A percentile compares a stretch with the other conserved stretches of the same genome.
Conservation (phyloP, 2,888 invertebrate genomes). For the Reticulitermes lucifugus region DNA sequence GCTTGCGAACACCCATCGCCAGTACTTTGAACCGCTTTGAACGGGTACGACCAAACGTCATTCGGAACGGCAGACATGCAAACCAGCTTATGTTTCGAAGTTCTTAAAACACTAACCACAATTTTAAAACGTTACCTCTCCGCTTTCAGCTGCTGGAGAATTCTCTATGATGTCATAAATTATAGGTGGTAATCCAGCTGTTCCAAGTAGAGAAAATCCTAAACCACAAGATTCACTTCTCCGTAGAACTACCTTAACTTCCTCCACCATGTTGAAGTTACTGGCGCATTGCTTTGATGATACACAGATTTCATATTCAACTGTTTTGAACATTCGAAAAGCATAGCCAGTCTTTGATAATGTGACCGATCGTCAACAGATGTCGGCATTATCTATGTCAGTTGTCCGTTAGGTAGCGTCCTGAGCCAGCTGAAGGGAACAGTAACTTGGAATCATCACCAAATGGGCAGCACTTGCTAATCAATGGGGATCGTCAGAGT, state of each 20-base stretch:
- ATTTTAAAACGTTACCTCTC: slow-evolving; percentile 74
- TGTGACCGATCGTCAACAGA: slow-evolving; percentile 4
- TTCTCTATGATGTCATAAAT: slow-evolving; percentile 94
- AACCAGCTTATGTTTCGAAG: background rate
- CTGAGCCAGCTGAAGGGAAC: background rate
- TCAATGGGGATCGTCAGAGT: slow-evolving; percentile 4
- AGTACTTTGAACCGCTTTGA: background rate
- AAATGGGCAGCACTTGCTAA: background rate
- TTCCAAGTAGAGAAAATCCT: slow-evolving; percentile 91
- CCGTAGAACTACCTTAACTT: slow-evolving; percentile 88
- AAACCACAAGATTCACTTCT: slow-evolving; percentile 85
- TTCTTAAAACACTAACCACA: background rate
- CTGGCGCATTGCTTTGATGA: slow-evolving; percentile 39
- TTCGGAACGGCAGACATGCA: slow-evolving; percentile 14
- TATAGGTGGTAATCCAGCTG: slow-evolving; percentile 92
- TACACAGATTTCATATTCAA: slow-evolving; percentile 33
- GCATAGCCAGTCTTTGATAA: slow-evolving; percentile 8
- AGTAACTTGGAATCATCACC: background rate
- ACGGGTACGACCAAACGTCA: slow-evolving; percentile 23
- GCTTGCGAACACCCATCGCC: background rate
- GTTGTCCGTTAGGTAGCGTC: slow-evolving; percentile 10
- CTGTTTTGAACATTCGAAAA: background rate
- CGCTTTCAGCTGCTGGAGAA: slow-evolving; percentile 92
- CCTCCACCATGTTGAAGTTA: slow-evolving; percentile 80
- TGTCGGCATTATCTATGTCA: background rate